These are phyloP conservation scores for Amia ocellicauda DNA, from an alignment of 2,113 vertebrate genomes.

Conservation along the genomic window DNA sequence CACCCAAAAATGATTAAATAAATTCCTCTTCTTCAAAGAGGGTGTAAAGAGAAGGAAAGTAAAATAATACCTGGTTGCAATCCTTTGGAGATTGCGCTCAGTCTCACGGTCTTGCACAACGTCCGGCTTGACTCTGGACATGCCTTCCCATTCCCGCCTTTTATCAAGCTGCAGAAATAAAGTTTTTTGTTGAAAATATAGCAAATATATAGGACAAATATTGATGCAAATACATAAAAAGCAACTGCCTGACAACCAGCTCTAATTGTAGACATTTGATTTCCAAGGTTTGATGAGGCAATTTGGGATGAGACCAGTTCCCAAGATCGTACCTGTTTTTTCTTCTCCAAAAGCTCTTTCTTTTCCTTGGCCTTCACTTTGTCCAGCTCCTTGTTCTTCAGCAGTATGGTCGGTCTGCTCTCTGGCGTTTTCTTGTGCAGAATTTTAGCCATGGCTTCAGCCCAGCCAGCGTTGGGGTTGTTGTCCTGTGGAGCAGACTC, in stretches of 20 bases:
- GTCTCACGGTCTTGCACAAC: conserved; percentile 75
- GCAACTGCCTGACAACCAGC: too few species aligned
- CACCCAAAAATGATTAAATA: too few species aligned
- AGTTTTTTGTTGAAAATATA: not conserved
- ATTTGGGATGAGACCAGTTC: not conserved
- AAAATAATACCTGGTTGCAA: conserved; percentile 78
- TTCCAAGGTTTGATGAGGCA: too few species aligned
- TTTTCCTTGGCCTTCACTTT: conserved; percentile 70
- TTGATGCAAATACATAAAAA: not conserved
- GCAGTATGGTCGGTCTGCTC: conserved; percentile 70
- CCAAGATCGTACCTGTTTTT: conserved; percentile 63
- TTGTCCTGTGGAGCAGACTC: too few species aligned
- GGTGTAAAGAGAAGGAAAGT: not conserved
- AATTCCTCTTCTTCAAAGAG: too few species aligned
- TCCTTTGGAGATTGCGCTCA: conserved; percentile 83
- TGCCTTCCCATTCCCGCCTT: conserved; percentile 85
- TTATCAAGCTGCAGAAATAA: conserved; percentile 70
- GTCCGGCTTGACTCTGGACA: conserved; percentile 88
- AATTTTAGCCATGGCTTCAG: conserved; percentile 92
- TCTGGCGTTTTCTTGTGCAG: conserved; percentile 73
- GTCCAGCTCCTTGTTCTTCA: conserved; percentile 78
- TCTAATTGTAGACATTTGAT: too few species aligned
- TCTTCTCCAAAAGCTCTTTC: conserved; percentile 69
- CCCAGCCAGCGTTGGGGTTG: conserved; percentile 75
- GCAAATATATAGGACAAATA: not conserved